A percentile compares a stretch with the other conserved stretches of the same genome.
Conservation (phyloP, 1,140 invertebrate genomes). For the Drosophila nasuta region DNA sequence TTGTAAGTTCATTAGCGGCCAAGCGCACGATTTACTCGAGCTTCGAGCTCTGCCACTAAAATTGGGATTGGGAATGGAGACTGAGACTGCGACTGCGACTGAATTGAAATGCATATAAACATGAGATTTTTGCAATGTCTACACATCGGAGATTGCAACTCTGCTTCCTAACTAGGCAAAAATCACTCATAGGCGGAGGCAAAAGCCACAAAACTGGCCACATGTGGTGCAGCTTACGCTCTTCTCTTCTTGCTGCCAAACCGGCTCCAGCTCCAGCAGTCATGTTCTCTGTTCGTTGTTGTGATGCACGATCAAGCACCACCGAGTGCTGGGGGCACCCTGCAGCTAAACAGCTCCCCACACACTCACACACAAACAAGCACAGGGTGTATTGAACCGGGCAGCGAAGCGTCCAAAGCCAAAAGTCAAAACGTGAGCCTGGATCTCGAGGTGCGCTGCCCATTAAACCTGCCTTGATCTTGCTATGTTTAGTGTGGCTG, state of each 20-base stretch:
- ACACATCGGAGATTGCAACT: constrained; percentile 35
- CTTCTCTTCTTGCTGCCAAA: constrained; percentile 21
- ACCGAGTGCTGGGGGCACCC: constrained; percentile 54
- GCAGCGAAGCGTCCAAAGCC: constrained; percentile 51
- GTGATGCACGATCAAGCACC: constrained; percentile 44
- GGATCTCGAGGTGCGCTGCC: constrained; percentile 27
- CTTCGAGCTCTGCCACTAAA: background rate
- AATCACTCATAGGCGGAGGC: constrained; percentile 65
- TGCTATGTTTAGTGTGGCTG: constrained; percentile 24
- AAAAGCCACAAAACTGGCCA: constrained; percentile 47
- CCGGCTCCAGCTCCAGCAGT: constrained; percentile 13
- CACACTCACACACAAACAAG: constrained; percentile 32
- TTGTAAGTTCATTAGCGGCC: constrained; percentile 83
- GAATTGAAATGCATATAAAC: constrained; percentile 78
- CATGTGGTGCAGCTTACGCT: constrained; percentile 57
- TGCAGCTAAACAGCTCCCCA: constrained; percentile 62
- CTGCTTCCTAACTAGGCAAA: constrained; percentile 72
- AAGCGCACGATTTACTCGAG: constrained; percentile 71
- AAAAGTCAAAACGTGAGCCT: constrained; percentile 83
- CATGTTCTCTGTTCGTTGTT: constrained; percentile 22
- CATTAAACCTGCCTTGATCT: constrained; percentile 56
- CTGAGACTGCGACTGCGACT: constrained; percentile 20
- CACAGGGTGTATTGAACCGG: constrained; percentile 75
- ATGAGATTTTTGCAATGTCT: constrained; percentile 72
- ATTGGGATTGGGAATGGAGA: background rate